phyloP scores from a whole-genome alignment of 2,888 invertebrate genomes.

The Polyploca ridens region DNA sequence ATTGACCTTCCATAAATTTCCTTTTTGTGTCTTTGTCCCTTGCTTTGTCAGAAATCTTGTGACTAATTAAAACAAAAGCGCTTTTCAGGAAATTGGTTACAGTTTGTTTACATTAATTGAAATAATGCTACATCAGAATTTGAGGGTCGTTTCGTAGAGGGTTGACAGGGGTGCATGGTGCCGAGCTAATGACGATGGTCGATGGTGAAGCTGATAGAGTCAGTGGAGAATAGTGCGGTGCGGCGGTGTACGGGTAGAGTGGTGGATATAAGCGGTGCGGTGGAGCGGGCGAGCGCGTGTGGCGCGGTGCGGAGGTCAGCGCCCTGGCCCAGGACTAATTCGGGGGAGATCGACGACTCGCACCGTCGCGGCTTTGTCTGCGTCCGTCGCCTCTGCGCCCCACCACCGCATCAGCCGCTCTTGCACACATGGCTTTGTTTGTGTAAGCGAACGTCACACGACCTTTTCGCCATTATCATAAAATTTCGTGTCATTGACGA shows the following conservation, averaged over 20 bases:
- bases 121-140: neutral
- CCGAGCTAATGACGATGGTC: neutral
- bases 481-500: conserved; percentile 40
- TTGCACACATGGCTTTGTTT: conserved; percentile 62
- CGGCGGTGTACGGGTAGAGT: conserved; percentile 32
- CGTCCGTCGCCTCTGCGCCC: conserved; percentile 54
- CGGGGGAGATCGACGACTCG: conserved; percentile 82
- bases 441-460: conserved; percentile 41
- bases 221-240: conserved; percentile 14
- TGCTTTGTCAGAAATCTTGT: conserved; percentile 36
- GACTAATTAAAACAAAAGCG: conserved; percentile 33
- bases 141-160: conserved; percentile 11
- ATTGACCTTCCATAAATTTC: conserved; percentile 53
- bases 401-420: conserved; percentile 37
- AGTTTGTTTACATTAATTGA: conserved; percentile 25
- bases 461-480: conserved; percentile 49
- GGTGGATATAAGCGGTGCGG: conserved; percentile 29
- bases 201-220: neutral
- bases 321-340: conserved; percentile 83
- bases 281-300: conserved; percentile 52
- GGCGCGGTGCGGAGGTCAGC: conserved; percentile 68
- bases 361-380: conserved; percentile 77
- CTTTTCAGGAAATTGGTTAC: conserved; percentile 32
- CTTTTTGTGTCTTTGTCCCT: conserved; percentile 47
- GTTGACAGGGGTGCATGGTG: neutral